A percentile compares a stretch with the other conserved stretches of the same genome.
These are phyloP conservation scores for Capitella teleta DNA, from an alignment of 1,140 invertebrate species.

Conservation along the genomic window DNA sequence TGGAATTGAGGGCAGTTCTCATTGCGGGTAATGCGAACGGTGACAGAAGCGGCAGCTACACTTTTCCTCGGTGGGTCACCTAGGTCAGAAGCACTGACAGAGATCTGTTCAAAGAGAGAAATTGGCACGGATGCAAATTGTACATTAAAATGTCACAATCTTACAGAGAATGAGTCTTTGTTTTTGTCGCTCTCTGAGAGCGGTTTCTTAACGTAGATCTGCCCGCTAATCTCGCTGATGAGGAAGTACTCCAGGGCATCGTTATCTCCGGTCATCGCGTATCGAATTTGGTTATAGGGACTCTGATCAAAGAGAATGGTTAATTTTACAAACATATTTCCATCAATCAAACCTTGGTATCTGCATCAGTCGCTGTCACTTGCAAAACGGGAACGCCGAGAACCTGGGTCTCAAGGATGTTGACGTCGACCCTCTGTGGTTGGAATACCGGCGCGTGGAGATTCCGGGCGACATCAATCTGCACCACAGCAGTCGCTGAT, in stretches of 20 bases:
- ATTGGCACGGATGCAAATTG: background rate
- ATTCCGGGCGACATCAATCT: constrained; percentile 18
- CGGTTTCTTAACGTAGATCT: constrained; percentile 17
- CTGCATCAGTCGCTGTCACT: constrained; percentile 7
- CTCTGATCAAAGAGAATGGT: constrained; percentile 6
- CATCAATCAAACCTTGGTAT: constrained; percentile 7
- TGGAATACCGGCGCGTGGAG: constrained; percentile 15
- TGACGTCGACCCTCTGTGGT: constrained; percentile 2
- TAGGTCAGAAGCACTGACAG: constrained; percentile 17
- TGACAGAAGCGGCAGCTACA: constrained; percentile 16
- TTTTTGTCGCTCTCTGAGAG: constrained; percentile 17
- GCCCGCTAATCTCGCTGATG: constrained; percentile 14
- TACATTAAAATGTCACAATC: constrained; percentile 8
- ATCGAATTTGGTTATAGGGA: constrained; percentile 6
- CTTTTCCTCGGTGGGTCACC: constrained; percentile 11
- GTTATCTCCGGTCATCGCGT: constrained; percentile 13
- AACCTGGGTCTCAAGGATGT: constrained; percentile 3
- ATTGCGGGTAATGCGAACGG: constrained; percentile 20
- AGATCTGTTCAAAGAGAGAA: constrained; percentile 15
- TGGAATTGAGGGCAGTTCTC: constrained; percentile 21
- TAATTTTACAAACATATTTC: constrained; percentile 5
- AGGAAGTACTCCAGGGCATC: constrained; percentile 16
- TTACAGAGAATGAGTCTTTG: constrained; percentile 15
- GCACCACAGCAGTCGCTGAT: constrained; percentile 12
- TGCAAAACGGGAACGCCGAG: constrained; percentile 5